A percentile compares a stretch with the other conserved stretches of the same genome.
phyloP scores from a whole-genome alignment of 2,113 vertebrate species.

The Phoenicopterus ruber region DNA sequence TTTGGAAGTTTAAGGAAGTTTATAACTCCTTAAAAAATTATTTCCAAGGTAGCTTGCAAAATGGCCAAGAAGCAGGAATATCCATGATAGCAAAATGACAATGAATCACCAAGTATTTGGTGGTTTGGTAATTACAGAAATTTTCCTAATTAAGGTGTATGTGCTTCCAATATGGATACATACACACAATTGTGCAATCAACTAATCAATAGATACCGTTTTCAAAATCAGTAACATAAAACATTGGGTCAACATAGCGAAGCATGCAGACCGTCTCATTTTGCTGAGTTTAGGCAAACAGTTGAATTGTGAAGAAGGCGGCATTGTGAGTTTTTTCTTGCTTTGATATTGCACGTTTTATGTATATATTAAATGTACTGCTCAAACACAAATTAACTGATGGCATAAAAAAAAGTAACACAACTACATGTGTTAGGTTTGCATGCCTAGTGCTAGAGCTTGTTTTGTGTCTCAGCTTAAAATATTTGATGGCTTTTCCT shows the following conservation, averaged over 20 bases:
- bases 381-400: background rate
- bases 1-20: background rate
- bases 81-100: background rate
- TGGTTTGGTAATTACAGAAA: background rate
- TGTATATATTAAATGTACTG: background rate
- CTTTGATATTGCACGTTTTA: fast-evolving
- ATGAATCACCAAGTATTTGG: background rate
- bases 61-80: background rate
- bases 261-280: background rate
- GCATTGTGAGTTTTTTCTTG: background rate
- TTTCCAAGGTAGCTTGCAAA: background rate
- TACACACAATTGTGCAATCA: background rate
- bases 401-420: background rate
- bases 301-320: background rate
- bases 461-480: background rate
- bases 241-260: background rate
- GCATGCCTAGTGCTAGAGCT: background rate
- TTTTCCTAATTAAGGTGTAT: background rate
- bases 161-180: background rate
- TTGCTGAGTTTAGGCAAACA: background rate
- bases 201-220: background rate
- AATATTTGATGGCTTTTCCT: background rate
- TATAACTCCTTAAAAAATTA: background rate
- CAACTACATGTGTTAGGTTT: background rate
- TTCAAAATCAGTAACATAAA: background rate